phyloP scores from a whole-genome alignment of 1,140 invertebrate species.

The Macrobrachium nipponense region DNA sequence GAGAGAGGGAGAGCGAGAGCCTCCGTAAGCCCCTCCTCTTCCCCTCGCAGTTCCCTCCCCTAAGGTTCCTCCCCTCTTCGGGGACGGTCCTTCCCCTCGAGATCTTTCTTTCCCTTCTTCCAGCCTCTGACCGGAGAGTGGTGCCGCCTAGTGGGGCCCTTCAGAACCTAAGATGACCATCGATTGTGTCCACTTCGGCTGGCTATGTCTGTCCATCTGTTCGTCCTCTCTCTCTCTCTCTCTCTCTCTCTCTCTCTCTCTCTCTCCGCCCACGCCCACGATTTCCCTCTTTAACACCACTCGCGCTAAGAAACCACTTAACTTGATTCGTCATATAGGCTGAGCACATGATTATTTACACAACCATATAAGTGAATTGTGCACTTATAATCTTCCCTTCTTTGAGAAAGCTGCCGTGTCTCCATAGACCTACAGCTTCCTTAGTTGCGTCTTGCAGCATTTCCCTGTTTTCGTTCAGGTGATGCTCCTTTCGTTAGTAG shows the following conservation, averaged over 20 bases:
- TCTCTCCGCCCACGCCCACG: neutral
- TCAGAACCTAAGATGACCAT: slow-evolving; percentile 49
- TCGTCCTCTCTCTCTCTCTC: slow-evolving; percentile 18
- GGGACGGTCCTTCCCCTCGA: slow-evolving; percentile 46
- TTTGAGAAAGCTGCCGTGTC: too few relatives aligned
- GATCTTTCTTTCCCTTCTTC: slow-evolving; percentile 22
- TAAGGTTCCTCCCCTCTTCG: slow-evolving; percentile 52
- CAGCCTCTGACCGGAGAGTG: slow-evolving; percentile 26
- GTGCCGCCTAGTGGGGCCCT: slow-evolving; percentile 48
- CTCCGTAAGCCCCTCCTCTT: slow-evolving; percentile 46
- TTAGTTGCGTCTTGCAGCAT: too few relatives aligned
- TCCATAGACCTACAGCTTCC: too few relatives aligned
- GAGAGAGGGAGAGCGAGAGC: neutral
- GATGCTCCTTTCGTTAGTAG: too few relatives aligned
- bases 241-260: slow-evolving; percentile 4
- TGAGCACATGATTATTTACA: too few relatives aligned
- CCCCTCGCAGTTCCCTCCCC: slow-evolving; percentile 46
- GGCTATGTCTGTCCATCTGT: slow-evolving; percentile 45
- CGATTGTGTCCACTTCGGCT: slow-evolving; percentile 53
- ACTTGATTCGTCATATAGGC: too few relatives aligned
- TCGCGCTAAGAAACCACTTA: too few relatives aligned
- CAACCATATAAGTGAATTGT: too few relatives aligned
- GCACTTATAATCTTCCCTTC: too few relatives aligned
- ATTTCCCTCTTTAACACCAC: neutral
- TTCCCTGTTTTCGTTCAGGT: too few relatives aligned